Evolutionary conservation across 2,888 invertebrate genomes (phyloP).

Genomic region (Sinohyriopsis cumingii): DNA sequence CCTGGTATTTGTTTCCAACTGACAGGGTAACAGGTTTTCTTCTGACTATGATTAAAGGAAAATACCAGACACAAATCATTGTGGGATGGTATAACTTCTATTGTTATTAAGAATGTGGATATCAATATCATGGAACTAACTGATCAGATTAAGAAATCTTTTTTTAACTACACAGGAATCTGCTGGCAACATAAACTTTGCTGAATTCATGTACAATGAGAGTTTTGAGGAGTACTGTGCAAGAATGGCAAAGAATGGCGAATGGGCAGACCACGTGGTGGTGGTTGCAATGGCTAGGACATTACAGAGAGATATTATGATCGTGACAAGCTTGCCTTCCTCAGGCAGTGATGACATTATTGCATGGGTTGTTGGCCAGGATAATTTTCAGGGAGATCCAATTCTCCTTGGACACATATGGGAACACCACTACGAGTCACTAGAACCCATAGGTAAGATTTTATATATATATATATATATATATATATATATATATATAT

Average conservation of each 20-base stretch:
- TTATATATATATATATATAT: too few relatives aligned
- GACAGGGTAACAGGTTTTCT: too few relatives aligned
- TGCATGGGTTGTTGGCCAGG: conserved; percentile 3
- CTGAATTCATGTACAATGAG: too few relatives aligned
- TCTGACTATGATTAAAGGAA: too few relatives aligned
- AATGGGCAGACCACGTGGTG: conserved; percentile 5
- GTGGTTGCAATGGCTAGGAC: conserved; percentile 1
- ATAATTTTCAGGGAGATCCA: neutral
- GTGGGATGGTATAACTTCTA: accelerated
- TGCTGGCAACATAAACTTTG: too few relatives aligned
- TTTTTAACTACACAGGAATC: too few relatives aligned
- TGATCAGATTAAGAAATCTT: too few relatives aligned
- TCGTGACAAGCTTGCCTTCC: conserved; percentile 2
- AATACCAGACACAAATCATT: too few relatives aligned
- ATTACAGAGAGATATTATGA: conserved; percentile 3
- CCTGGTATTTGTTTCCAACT: too few relatives aligned
- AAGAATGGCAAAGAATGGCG: conserved; percentile 4
- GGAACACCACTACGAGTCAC: conserved; percentile 5
- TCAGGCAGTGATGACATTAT: neutral
- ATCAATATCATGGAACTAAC: too few relatives aligned
- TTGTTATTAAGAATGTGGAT: too few relatives aligned
- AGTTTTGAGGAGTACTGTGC: conserved; percentile 3
- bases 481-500: too few relatives aligned
- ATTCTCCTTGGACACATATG: conserved; percentile 3
- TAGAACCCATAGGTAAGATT: neutral